Base-by-base conservation (phyloP, 2,888 invertebrate genomes). In the Crocallis elinguaria region DNA sequence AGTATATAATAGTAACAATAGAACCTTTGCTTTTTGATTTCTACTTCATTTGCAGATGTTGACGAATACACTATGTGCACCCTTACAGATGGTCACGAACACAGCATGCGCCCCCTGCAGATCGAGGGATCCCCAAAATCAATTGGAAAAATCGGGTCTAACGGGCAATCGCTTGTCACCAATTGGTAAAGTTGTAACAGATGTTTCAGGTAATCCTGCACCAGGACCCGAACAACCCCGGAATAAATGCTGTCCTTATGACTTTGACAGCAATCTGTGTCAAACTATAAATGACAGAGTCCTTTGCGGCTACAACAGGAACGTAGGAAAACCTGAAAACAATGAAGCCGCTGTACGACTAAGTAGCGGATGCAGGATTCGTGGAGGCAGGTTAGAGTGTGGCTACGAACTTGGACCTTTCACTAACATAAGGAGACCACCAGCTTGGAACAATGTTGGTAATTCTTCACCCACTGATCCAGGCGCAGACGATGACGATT, bases 341-440 rank as follows among this genome's bases (percentile, higher is more conserved):
- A 61, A 69, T 2, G 57, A 75, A 14, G 50, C 27, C 0, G 45
- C 60, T 0, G 17, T 64, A 3, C 49, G 71, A 1, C 46, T 86
- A 12, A 57, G 68, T n/a, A 74, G 73, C 27, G 84, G 80, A 0
- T 89, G 88, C 51, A 73, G 81, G 11, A 41, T 87, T 21, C 71
- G 79, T n/a, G 71, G 70, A 8, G 83, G 82, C 0, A 79, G 88
- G 55, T 33, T 88, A 13, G 88, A 88, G 62, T 88, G 88, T 59
- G 88, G 88, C 0, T 88, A 89, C 52, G 54, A 70, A 1, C 53
- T 75, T 5, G 71, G 66, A 0, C 88, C 86, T 1, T 88, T 67
- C 27, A 69, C 58, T 0, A 75, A 54, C 46, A 32, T 59, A 0
- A 60, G 77, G 13, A 68, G 73, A 19, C 74, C 77, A 21, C 69